A percentile compares a stretch with the other conserved stretches of the same genome.
Conservation (phyloP, 2,113 vertebrate genomes). For the Seriola aureovittata region DNA sequence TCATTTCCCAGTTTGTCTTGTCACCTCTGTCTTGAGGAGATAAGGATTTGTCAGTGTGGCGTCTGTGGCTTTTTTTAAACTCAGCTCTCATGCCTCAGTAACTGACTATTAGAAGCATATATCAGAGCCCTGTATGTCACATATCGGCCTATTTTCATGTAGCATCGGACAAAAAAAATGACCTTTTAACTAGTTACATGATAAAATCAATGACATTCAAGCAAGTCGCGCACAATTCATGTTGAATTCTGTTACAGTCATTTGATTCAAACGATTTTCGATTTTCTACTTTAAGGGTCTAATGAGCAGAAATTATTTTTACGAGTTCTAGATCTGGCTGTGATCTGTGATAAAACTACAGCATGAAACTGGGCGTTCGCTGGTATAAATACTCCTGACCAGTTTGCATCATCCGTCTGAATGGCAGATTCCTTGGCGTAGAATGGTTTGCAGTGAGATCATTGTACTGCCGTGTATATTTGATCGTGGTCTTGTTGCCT, state of each 20-base stretch:
- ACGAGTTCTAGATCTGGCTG: too few species aligned
- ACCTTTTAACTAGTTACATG: neutral
- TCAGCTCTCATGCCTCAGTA: neutral
- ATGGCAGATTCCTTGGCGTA: neutral
- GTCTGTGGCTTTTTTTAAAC: slow-evolving; percentile 9
- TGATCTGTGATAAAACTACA: too few species aligned
- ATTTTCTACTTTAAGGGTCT: neutral
- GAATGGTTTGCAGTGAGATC: slow-evolving; percentile 14
- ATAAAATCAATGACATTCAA: neutral
- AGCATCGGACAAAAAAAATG: neutral
- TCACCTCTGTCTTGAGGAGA: slow-evolving; percentile 11
- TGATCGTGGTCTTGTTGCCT: neutral
- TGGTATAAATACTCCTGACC: neutral
- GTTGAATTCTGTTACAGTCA: neutral
- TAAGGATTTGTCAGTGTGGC: slow-evolving; percentile 10
- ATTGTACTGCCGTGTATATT: neutral
- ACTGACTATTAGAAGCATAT: neutral
- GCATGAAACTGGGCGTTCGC: too few species aligned
- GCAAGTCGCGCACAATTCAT: neutral
- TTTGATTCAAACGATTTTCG: too few species aligned
- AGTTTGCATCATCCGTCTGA: slow-evolving; percentile 32
- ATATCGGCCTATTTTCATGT: neutral
- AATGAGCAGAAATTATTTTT: neutral
- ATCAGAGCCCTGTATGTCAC: neutral
- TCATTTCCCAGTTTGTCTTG: slow-evolving; percentile 8